Evolutionary conservation across 2,888 invertebrate genomes (phyloP), one percentile per base, ranked within the genome.

Genomic region (Drosophila merina): DNA sequence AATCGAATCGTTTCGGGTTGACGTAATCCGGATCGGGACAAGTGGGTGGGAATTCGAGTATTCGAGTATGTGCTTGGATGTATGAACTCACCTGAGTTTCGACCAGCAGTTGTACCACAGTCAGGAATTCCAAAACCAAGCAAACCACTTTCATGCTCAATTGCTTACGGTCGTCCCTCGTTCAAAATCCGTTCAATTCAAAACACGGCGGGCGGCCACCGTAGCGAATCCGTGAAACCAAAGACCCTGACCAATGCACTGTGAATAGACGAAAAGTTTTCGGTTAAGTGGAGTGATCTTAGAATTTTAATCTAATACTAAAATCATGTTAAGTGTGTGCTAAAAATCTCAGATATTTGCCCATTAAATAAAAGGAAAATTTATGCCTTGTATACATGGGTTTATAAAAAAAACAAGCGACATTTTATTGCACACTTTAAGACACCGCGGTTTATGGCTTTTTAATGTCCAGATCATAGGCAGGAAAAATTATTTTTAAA

Each of bases 51-150:
- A 26, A 28, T 38, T 38, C 12, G 14, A 36, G 26, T n/a, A 51
- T 56, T n/a, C 5, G 10, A 10, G 4, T 20, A 44, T 44, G 1
- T 36, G 25, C 25, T 10, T 14, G 49, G 25, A 4, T 36, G 25
- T 44, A 25, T 14, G 49, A 30, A 79, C 90, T 89, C 85, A 89
- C 89, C 90, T 89, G 86, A 87, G 83, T 71, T 57, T 78, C 72
- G 40, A 67, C 64, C 67, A 88, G 64, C 70, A 90, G 79, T 72
- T 89, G 89, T 66, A 88, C 64, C 62, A 90, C 75, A 72, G 89
- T 75, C 49, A 89, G 74, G 60, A 83, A 83, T 72, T 82, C 75
- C 20, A 84, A 63, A 38, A 88, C 28, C 55, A 40, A 60, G 63
- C 69, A 71, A 62, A 74, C 63, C 45, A 73, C 30, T 45, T 62